These are phyloP conservation scores for Pseudomyrmex dendroicus DNA, from an alignment of 1,140 invertebrate species.

Conservation along the genomic window DNA sequence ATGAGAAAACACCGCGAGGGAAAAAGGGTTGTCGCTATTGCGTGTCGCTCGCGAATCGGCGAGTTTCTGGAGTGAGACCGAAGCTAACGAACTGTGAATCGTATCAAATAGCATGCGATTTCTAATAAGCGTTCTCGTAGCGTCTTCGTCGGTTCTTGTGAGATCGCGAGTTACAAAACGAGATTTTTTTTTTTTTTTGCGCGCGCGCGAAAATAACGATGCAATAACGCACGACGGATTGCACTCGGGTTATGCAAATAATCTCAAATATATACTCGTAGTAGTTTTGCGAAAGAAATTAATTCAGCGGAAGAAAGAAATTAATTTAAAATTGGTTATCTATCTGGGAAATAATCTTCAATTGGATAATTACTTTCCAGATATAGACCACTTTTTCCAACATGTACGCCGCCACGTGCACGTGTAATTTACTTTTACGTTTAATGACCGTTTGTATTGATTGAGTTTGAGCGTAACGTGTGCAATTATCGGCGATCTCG, in stretches of 20 bases:
- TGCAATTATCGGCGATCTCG: neutral
- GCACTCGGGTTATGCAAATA: constrained; percentile 2
- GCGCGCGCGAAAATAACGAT: constrained; percentile 13
- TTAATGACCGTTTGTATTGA: too few relatives aligned
- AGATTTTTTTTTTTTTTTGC: neutral
- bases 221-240: neutral
- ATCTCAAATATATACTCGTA: neutral
- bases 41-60: constrained; percentile 56
- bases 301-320: too few relatives aligned
- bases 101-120: constrained; percentile 56
- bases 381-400: too few relatives aligned
- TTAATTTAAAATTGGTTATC: too few relatives aligned
- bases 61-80: constrained; percentile 78
- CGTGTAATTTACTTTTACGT: too few relatives aligned
- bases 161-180: constrained; percentile 21
- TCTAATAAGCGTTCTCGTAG: constrained; percentile 62
- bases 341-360: too few relatives aligned
- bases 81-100: constrained; percentile 73
- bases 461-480: neutral
- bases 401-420: too few relatives aligned
- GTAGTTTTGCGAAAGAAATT: too few relatives aligned
- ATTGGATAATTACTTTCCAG: too few relatives aligned
- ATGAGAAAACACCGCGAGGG: too few relatives aligned
- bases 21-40: constrained; percentile 5
- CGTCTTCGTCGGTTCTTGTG: constrained; percentile 43